Evolutionary conservation across 2,888 invertebrate species (phyloP), one percentile per base, ranked within the genome.

Genomic region (Abrostola triplasia): DNA sequence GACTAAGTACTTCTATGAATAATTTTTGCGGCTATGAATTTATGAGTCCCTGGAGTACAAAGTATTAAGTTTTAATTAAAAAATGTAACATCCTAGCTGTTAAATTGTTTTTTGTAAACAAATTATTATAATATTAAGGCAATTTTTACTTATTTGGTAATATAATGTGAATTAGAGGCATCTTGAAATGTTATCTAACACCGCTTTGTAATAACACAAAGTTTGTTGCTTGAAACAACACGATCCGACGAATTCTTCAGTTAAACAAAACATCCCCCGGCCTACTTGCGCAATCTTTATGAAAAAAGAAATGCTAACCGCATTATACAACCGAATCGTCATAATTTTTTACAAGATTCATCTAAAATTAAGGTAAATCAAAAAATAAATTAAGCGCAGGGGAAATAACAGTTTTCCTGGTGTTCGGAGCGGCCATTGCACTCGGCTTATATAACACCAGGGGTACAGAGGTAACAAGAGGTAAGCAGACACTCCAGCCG

Each of bases 361-460:
- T 59, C 73, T 76, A 73, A 70, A 87, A 90, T 88, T 88, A 86
- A 84, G 84, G 86, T 82, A 82, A 83, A 76, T 81, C 70, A 47
- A 47, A 13, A 70, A 80, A 83, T 78, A 86, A 88, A 87, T 86
- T 83, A 81, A 78, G 84, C 83, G 76, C 81, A 78, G 64, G 83
- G 84, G 88, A 85, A 86, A 86, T 82, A 85, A 81, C 88, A 57
- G 65, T 86, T 85, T 86, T 86, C 71, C 86, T 83, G 81, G 84
- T 86, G 84, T 90, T 87, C 86, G 85, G 81, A 85, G 89, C 92
- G 94, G 93, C 92, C 93, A 93, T 93, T 93, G 93, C 93, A 92
- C 93, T 85, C 92, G 83, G 80, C 90, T 93, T 94, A 93, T 88
- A 89, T 93, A 94, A 93, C 84, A 93, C 92, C 88, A 90, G 93